Base-by-base conservation (phyloP, 2,888 invertebrate genomes). In the Dolomedes plantarius region DNA sequence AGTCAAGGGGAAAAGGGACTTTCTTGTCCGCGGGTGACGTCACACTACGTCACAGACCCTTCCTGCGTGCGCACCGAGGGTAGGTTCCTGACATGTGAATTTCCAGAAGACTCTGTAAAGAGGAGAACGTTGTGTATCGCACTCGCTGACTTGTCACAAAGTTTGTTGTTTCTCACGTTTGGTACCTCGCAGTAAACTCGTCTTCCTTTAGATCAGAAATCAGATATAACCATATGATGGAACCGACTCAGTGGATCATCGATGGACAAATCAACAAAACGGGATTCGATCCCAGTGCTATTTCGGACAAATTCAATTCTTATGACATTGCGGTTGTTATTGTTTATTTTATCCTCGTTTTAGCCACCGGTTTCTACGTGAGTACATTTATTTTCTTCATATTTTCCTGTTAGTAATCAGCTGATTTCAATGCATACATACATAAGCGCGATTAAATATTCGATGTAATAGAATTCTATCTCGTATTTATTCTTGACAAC, bases 351-450 rank as follows among this genome's bases (percentile, higher is more conserved):
- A 85, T 89, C 0, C 89, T 91, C 23, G 91, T 92, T 3, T 88
- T 92, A 19, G 90, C 90, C 29, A 90, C 91, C 3, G 92, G 92
- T 86, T 88, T 92, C 88, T 91, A 91, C 90, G 92, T 92, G 89
- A 91, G 91, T 90, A 67, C 1, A 0, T 0, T 9, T 1, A 1
- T 46, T 50, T 11, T 46, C 29, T 71, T 29, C 0, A 11, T n/a
- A n/a, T n/a, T n/a, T n/a, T n/a, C n/a, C n/a, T n/a, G n/a, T n/a
- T n/a, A n/a, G n/a, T n/a, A n/a, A n/a, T n/a, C n/a, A n/a, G n/a
- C n/a, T n/a, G n/a, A n/a, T n/a, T n/a, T n/a, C n/a, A n/a, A n/a
- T n/a, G n/a, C n/a, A n/a, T n/a, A n/a, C n/a, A n/a, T n/a, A n/a
- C n/a, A n/a, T n/a, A n/a, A n/a, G n/a, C n/a, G n/a, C n/a, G n/a